Evolutionary conservation across 2,888 invertebrate genomes (phyloP), one percentile per base, ranked within the genome.

Genomic region (Cheilosia grossa): DNA sequence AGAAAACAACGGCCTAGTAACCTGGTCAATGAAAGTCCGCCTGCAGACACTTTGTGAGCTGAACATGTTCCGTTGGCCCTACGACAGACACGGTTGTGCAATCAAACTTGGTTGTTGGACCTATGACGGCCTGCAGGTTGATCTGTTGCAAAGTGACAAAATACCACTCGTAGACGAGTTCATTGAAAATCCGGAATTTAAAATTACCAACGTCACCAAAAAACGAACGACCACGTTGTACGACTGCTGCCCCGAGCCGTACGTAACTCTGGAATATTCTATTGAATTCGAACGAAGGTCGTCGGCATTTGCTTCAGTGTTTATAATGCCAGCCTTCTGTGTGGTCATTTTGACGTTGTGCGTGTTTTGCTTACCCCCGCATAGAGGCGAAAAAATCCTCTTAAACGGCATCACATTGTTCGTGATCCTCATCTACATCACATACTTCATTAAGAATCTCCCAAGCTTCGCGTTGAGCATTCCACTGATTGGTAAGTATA

Each of bases 81-180:
- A 92, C 59, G 97, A 97, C 90, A 92, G 91, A 6, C 96, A 97
- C 89, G 91, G 89, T 0, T 95, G 95, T 88, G 88, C 89, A 42
- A 91, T 96, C 87, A 93, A 93, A 87, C 93, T 97, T 78, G 96
- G 96, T 1, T 96, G 96, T 1, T 95, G 96, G 94, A 94, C 94
- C 0, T 94, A 95, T 89, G 92, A 93, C 85, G 93, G 94, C 0
- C 93, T 94, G 19, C 94, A 95, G 88, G 91, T 96, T 15, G 93
- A 94, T 88, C 88, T 94, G 17, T 89, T 88, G 67, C 85, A 69
- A 47, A 87, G 87, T n/a, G 75, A 88, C 24, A 82, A 87, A 0
- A 87, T 79, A 44, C 75, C 87, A 0, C 67, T 87, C 0, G 92
- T 95, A 9, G 42, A 49, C 24, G 21, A 59, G 19, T 72, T 73